Percentiles rank a stretch among this genome's conserved stretches.
Conservation (phyloP, 1,140 invertebrate genomes). For the Calliopsis andreniformis region DNA sequence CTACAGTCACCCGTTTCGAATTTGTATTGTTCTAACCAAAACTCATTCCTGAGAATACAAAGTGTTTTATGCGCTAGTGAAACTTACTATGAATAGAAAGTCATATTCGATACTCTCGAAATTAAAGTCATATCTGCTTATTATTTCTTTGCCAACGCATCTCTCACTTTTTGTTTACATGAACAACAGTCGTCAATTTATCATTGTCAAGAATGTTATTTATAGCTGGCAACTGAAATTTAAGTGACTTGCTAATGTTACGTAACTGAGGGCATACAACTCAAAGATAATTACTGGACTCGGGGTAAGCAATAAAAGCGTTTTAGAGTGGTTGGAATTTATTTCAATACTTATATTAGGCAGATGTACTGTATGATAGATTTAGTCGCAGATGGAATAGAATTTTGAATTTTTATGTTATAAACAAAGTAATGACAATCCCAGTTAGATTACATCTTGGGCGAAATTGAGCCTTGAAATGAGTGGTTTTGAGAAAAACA, state of each 20-base stretch:
- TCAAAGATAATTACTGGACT: slow-evolving; percentile 22
- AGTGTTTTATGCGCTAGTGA: too few relatives aligned
- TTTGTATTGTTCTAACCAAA: too few relatives aligned
- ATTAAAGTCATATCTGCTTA: slow-evolving; percentile 18
- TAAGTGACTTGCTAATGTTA: slow-evolving; percentile 42
- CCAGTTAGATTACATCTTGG: too few relatives aligned
- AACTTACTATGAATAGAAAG: too few relatives aligned
- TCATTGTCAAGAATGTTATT: slow-evolving; percentile 43
- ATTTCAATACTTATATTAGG: slow-evolving; percentile 20
- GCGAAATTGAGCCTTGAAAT: too few relatives aligned
- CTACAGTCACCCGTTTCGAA: too few relatives aligned
- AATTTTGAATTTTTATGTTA: too few relatives aligned
- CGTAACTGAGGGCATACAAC: slow-evolving; percentile 8
- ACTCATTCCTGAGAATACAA: too few relatives aligned
- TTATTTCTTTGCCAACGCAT: background rate
- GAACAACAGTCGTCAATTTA: slow-evolving; percentile 47
- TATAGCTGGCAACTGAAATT: slow-evolving; percentile 37
- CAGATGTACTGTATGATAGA: slow-evolving; percentile 14
- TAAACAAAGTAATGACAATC: too few relatives aligned
- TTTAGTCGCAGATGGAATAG: slow-evolving; percentile 1
- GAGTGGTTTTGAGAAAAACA: too few relatives aligned
- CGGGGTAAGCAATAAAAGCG: slow-evolving; percentile 31
- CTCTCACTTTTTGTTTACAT: background rate
- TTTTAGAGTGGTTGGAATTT: background rate
- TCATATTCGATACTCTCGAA: too few relatives aligned